Conservation (phyloP, 1,140 invertebrate species). For the Hestina assimilis region DNA sequence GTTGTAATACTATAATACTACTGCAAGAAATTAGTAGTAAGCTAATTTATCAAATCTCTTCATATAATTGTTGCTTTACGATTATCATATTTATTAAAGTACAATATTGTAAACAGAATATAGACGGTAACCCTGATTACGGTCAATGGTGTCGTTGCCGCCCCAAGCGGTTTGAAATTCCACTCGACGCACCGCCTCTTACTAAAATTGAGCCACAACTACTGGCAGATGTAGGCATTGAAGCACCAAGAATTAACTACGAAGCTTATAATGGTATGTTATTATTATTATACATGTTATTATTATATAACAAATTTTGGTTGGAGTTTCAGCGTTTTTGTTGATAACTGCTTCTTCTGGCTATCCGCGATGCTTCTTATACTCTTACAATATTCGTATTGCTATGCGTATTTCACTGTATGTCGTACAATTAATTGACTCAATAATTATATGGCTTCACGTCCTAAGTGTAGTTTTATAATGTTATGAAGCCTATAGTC, state of each 20-base stretch:
- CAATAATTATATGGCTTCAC: too few relatives aligned
- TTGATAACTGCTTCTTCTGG: too few relatives aligned
- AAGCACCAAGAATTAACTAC: conserved; percentile 90
- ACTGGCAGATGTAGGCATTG: conserved; percentile 87
- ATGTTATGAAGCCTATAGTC: too few relatives aligned
- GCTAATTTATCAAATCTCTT: too few relatives aligned
- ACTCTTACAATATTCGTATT: too few relatives aligned
- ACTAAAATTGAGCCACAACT: conserved; percentile 75
- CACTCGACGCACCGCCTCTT: conserved; percentile 77
- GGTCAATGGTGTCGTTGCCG: conserved; percentile 86
- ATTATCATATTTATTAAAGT: conserved; percentile 68
- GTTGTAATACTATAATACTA: too few relatives aligned
- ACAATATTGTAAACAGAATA: conserved; percentile 34
- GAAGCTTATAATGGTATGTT: conserved; percentile 80
- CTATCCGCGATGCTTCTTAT: too few relatives aligned
- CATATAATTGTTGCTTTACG: neutral
- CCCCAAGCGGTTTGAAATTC: conserved; percentile 86
- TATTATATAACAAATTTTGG: neutral
- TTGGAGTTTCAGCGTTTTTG: too few relatives aligned
- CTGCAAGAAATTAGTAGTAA: too few relatives aligned
- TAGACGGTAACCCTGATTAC: conserved; percentile 88
- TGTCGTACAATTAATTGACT: too few relatives aligned
- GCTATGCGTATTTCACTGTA: too few relatives aligned
- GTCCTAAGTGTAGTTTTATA: too few relatives aligned
- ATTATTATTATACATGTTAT: neutral